Base-by-base conservation (phyloP, 1,140 invertebrate species). In the Bombus vancouverensis region DNA sequence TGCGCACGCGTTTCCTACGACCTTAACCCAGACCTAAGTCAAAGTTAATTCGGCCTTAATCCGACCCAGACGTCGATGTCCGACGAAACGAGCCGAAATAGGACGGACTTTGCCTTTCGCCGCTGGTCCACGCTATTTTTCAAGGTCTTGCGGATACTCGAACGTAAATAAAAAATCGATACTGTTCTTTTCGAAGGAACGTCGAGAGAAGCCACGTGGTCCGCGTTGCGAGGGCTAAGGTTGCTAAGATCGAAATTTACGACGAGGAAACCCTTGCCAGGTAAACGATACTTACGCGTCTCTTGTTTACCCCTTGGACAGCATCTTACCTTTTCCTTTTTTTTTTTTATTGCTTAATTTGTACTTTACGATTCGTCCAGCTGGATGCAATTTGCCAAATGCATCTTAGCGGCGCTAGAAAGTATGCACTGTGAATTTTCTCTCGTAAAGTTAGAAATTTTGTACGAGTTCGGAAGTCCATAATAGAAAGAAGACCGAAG, bases 21-120 rank as follows among this genome's bases (percentile, higher is more conserved):
- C 82, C 82, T 83, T 83, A 83, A 83, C 82, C 82, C 82, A 78
- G 82, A 83, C 82, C 82, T 83, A 68, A 78, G 65, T 57, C 82
- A 83, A 83, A 83, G 37, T 78, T 83, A 83, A 83, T 71, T 78
- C 73, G 73, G 28, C 65, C 82, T 83, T 83, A 78, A 83, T 78
- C 62, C 74, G 32, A 47, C 44, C n/a, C 15, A 8, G 82, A 70
- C 82, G 82, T 78, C 74, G 42, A 71, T 71, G 78, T 9, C 13
- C 53, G 37, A 47, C 22, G 42, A n/a, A 44, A 25, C 68, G 68
- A 70, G 25, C 3, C 68, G 4, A 72, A 72, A 76, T 39, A 32
- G 34, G 34, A n/a, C 15, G 0, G 1, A 5, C 22, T 53, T 44
- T 37, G 13, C 44, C 32, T 47, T 12, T n/a, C 10, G n/a, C 22